Percentiles rank a stretch among this genome's conserved stretches.
These are phyloP conservation scores for Acanthurus leucopareius DNA, from an alignment of 2,797 vertebrate genomes.

Conservation along the genomic window DNA sequence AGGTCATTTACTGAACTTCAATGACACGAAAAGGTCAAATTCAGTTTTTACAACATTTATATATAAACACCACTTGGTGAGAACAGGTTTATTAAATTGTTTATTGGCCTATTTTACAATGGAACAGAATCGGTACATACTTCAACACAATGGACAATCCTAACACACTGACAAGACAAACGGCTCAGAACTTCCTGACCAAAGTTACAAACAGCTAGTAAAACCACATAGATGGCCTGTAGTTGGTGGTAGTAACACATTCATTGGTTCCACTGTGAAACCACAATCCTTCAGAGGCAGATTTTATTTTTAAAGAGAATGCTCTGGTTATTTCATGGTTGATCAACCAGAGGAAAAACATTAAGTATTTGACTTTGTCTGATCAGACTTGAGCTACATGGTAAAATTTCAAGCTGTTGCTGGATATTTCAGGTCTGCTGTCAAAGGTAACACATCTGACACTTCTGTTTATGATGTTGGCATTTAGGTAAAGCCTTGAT, in stretches of 20 bases:
- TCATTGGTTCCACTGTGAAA: slow-evolving; percentile 23
- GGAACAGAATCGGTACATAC: slow-evolving; percentile 34
- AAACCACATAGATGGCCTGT: slow-evolving; percentile 13
- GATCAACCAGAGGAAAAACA: slow-evolving; percentile 28
- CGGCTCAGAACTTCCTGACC: slow-evolving; percentile 4
- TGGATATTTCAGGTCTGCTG: slow-evolving; percentile 39
- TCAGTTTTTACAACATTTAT: slow-evolving; percentile 21
- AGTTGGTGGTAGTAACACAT: slow-evolving; percentile 37
- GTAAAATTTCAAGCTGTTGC: slow-evolving; percentile 36
- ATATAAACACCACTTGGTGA: slow-evolving; percentile 38
- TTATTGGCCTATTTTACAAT: slow-evolving; percentile 63
- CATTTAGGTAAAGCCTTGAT: slow-evolving; percentile 10
- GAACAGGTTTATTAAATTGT: slow-evolving; percentile 57
- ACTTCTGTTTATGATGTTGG: slow-evolving; percentile 29
- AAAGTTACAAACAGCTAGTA: slow-evolving; percentile 3
- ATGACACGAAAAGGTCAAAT: slow-evolving; percentile 17
- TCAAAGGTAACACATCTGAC: neutral
- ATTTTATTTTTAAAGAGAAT: slow-evolving; percentile 33
- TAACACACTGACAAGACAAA: slow-evolving; percentile 10
- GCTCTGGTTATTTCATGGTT: slow-evolving; percentile 50
- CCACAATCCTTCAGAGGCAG: slow-evolving; percentile 40
- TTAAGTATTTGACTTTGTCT: slow-evolving; percentile 47
- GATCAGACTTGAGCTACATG: slow-evolving; percentile 36
- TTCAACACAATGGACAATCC: slow-evolving; percentile 12
- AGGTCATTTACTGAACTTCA: slow-evolving; percentile 46